Evolutionary conservation across 1,140 invertebrate genomes (phyloP).

Genomic region (Diprion similis): DNA sequence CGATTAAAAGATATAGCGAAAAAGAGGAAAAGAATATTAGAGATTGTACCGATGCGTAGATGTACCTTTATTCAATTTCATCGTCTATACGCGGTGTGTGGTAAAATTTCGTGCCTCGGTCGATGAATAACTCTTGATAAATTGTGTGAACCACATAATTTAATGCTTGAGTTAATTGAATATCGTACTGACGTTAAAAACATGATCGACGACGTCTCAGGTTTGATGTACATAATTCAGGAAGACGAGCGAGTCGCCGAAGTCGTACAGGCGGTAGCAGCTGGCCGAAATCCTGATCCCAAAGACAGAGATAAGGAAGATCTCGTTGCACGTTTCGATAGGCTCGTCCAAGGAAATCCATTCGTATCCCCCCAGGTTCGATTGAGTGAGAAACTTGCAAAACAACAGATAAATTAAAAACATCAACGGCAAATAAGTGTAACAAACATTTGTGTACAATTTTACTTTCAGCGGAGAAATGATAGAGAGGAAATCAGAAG

Average conservation of each 20-base stretch:
- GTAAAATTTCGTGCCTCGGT: too few relatives aligned
- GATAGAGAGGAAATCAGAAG: conserved; percentile 91
- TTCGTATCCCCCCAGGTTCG: conserved; percentile 45
- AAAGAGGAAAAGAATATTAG: too few relatives aligned
- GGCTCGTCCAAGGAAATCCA: conserved; percentile 43
- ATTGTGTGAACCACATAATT: too few relatives aligned
- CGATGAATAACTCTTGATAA: too few relatives aligned
- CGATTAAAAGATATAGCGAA: too few relatives aligned
- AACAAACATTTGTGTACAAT: neutral
- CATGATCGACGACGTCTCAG: neutral
- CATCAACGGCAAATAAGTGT: neutral
- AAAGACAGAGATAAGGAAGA: conserved; percentile 50
- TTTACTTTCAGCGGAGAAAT: conserved; percentile 73
- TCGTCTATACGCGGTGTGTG: too few relatives aligned
- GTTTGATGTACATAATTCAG: conserved; percentile 29
- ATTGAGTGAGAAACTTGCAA: conserved; percentile 7
- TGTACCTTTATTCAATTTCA: too few relatives aligned
- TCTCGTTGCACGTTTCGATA: conserved; percentile 51
- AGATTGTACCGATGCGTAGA: too few relatives aligned
- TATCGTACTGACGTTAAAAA: neutral
- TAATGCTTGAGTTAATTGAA: too few relatives aligned
- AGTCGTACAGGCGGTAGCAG: conserved; percentile 38
- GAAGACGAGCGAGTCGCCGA: conserved; percentile 47
- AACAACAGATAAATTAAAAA: neutral
- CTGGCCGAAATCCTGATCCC: conserved; percentile 41